Evolutionary conservation across 2,888 invertebrate genomes (phyloP).

Genomic region (Rotaria magnacalcarata): DNA sequence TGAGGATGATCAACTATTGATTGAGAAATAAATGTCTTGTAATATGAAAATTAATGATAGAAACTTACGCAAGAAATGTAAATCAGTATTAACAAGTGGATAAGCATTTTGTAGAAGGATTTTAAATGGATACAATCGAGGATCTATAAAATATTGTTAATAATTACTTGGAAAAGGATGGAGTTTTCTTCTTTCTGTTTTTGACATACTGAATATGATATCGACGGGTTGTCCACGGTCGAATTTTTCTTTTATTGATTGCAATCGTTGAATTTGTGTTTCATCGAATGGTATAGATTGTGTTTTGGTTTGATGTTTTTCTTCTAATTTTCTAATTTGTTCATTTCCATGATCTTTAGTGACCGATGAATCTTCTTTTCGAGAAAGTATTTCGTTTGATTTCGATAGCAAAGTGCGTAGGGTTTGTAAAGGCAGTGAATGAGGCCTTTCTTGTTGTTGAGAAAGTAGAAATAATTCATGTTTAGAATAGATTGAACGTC

Average conservation of each 20-base stretch:
- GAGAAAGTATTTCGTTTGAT: neutral
- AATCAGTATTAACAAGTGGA: neutral
- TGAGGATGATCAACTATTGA: neutral
- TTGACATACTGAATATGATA: neutral
- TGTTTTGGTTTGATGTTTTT: neutral
- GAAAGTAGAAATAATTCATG: neutral
- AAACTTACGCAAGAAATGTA: neutral
- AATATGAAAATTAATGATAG: neutral
- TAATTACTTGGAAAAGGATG: too few species aligned
- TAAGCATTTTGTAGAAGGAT: neutral
- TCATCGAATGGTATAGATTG: neutral
- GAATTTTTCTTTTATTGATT: neutral
- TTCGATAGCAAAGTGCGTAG: neutral
- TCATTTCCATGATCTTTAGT: neutral
- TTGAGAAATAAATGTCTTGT: neutral
- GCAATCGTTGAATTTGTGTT: neutral
- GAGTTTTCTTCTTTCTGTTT: too few species aligned
- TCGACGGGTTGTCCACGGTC: conserved; percentile 4
- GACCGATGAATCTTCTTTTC: neutral
- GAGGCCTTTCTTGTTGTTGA: neutral
- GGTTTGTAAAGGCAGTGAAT: neutral
- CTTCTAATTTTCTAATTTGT: neutral
- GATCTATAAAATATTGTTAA: neutral
- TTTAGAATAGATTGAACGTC: neutral
- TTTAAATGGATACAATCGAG: conserved; percentile 28